Evolutionary conservation across 2,888 invertebrate species (phyloP).

Genomic region (Cephus nigrinus): DNA sequence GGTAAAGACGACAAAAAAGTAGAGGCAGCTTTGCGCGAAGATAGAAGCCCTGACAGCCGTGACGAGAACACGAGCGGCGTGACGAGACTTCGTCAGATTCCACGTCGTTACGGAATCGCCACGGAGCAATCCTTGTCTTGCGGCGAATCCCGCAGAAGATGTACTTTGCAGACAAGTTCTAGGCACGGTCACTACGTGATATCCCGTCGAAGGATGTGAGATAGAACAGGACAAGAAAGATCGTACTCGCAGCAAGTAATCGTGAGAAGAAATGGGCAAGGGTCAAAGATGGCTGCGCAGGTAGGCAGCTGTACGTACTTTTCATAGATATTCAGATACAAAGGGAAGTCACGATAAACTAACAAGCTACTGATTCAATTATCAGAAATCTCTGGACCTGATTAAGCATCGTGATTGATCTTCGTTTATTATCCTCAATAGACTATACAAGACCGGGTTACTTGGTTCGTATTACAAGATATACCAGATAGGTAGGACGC

Average conservation of each 20-base stretch:
- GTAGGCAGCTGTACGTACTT: not conserved
- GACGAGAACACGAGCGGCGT: constrained; percentile 7
- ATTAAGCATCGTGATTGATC: not conserved
- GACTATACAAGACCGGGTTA: not conserved
- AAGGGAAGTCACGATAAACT: not conserved
- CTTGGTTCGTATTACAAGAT: not conserved
- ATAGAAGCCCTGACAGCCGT: not conserved
- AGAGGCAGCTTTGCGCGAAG: not conserved
- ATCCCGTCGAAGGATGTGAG: not conserved
- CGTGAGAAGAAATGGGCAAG: not conserved
- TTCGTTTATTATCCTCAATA: not conserved
- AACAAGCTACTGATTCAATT: not conserved
- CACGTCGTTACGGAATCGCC: constrained; percentile 3
- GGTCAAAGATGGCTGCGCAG: not conserved
- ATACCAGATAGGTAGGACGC: not conserved
- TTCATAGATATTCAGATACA: not conserved
- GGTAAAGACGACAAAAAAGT: not conserved
- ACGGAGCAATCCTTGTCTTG: not conserved
- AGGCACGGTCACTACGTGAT: not conserved
- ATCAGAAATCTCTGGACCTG: not conserved
- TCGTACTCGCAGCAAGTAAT: not conserved
- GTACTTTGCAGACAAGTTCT: not conserved
- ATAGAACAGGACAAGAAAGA: not conserved
- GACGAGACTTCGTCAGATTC: constrained; percentile 7
- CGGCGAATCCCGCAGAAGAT: not conserved